Evolutionary conservation across 2,888 invertebrate species (phyloP).

Genomic region (Erynnis tages): DNA sequence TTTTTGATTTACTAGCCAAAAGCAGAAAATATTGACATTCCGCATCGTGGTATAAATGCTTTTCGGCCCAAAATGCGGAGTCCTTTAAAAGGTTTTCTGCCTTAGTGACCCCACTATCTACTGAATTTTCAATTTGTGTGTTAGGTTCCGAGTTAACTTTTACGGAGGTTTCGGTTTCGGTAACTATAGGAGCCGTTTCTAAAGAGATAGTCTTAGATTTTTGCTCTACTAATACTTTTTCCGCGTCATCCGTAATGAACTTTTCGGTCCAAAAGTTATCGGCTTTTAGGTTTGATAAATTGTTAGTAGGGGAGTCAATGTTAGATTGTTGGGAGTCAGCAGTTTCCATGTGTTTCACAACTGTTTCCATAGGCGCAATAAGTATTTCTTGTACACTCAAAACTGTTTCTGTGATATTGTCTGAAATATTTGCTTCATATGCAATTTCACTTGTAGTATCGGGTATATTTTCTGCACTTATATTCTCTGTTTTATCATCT

Average conservation of each 20-base stretch:
- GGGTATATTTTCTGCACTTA: no score
- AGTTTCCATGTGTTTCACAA: neutral
- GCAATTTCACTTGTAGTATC: constrained; percentile 39
- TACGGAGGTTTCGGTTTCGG: constrained; percentile 30
- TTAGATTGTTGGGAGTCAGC: constrained; percentile 45
- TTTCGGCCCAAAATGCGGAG: constrained; percentile 82
- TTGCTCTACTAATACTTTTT: constrained; percentile 56
- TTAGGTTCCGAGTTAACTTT: constrained; percentile 34
- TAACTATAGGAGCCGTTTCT: constrained; percentile 32
- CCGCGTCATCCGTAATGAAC: constrained; percentile 79
- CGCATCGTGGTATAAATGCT: constrained; percentile 83
- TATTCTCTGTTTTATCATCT: constrained; percentile 43
- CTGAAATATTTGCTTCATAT: neutral
- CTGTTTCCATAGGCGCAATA: neutral
- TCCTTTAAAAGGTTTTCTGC: constrained; percentile 65
- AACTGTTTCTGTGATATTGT: neutral
- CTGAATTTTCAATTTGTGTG: neutral
- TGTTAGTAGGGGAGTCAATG: constrained; percentile 52
- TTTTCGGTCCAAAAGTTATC: constrained; percentile 41
- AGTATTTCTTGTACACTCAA: constrained; percentile 19
- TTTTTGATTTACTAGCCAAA: constrained; percentile 71
- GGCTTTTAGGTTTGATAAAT: constrained; percentile 60
- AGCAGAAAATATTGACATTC: constrained; percentile 83
- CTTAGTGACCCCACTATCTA: constrained; percentile 29
- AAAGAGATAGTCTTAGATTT: constrained; percentile 28